Percentiles rank a stretch among this genome's conserved stretches.
Evolutionary conservation across 1,140 invertebrate species (phyloP).

Genomic region (Melipona quadrifasciata): DNA sequence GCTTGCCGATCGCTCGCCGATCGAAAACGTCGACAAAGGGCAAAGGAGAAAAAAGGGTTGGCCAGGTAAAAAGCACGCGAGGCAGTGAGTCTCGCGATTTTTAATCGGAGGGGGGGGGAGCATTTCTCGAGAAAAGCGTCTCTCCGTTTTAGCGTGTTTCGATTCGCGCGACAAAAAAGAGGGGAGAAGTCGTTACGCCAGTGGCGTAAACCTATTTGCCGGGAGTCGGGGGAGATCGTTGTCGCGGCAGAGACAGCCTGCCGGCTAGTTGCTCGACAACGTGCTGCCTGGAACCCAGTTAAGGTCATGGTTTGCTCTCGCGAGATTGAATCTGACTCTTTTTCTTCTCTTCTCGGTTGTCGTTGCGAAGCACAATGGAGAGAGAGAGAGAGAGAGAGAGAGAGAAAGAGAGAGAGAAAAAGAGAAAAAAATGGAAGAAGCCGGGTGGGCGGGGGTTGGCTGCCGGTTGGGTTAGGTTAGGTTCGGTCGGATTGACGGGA

Average conservation of each 20-base stretch:
- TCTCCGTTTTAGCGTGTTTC: neutral
- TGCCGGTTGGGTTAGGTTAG: neutral
- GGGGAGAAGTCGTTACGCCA: neutral
- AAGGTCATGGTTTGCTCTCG: neutral
- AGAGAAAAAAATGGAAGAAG: neutral
- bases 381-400: neutral
- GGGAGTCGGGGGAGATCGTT: neutral
- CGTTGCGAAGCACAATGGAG: neutral
- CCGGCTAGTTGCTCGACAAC: neutral
- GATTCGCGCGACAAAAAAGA: neutral
- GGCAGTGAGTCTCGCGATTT: neutral
- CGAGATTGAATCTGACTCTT: slow-evolving; percentile 9
- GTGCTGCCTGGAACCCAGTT: neutral
- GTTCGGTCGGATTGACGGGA: neutral
- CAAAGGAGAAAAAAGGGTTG: neutral
- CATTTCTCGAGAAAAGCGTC: neutral
- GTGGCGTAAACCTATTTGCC: neutral
- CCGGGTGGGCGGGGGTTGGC: neutral
- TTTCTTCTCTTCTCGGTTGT: neutral
- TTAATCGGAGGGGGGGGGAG: neutral
- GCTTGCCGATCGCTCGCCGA: neutral
- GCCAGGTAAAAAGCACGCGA: no score
- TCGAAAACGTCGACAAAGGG: neutral
- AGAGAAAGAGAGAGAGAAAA: neutral
- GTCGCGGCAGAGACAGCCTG: neutral